Conservation (phyloP, 35 echinoderm and acorn worm genomes). For the Eucidaris tribuloides region DNA sequence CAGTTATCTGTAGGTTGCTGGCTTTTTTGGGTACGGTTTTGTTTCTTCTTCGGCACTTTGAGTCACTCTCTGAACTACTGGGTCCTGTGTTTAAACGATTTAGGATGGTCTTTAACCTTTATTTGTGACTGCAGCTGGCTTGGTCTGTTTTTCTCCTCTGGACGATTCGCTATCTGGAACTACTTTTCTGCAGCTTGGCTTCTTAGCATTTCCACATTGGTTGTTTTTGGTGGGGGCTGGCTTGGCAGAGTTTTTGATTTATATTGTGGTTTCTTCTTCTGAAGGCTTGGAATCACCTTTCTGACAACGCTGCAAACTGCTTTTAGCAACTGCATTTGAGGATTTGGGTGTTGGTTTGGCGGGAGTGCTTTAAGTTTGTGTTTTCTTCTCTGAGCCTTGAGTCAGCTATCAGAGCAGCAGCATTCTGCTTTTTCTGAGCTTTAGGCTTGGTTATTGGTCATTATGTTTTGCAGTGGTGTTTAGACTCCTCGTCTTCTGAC, state of each 20-base stretch:
- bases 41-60: constrained; percentile 2
- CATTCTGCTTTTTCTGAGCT: not conserved
- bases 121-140: not conserved
- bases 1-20: not conserved
- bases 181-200: not conserved
- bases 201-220: not conserved
- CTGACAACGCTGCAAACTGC: not conserved
- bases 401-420: not conserved
- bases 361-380: not conserved
- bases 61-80: constrained; percentile 31
- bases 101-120: not conserved
- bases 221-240: constrained; percentile 15
- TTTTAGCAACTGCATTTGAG: not conserved
- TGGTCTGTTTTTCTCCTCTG: not conserved
- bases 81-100: constrained; percentile 20
- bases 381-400: not conserved
- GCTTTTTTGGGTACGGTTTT: not conserved
- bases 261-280: not conserved
- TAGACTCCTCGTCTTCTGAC: constrained; percentile 5
- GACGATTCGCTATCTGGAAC: not conserved
- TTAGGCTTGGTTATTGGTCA: not conserved
- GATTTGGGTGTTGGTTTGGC: not conserved
- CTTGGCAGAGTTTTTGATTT: not conserved
- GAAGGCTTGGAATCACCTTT: not conserved
- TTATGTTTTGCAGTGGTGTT: not conserved